Conservation (phyloP, 1,140 invertebrate genomes). For the Microplitis demolitor region DNA sequence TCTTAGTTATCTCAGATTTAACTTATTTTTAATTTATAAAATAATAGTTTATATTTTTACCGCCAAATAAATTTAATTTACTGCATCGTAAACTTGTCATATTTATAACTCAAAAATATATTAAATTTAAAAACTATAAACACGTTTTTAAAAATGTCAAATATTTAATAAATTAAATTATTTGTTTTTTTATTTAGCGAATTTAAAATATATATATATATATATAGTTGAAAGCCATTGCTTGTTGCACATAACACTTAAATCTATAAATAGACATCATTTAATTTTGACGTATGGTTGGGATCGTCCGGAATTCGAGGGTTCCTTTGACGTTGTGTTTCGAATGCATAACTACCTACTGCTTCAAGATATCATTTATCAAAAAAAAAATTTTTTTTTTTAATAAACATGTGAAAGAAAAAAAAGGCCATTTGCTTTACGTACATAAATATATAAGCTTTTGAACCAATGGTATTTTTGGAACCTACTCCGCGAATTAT, state of each 20-base stretch:
- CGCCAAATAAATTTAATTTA: neutral
- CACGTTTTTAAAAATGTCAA: neutral
- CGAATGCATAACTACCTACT: neutral
- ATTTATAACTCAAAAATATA: neutral
- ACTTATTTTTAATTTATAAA: too few species aligned
- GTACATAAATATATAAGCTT: too few species aligned
- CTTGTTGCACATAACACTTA: conserved; percentile 33
- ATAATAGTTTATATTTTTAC: neutral
- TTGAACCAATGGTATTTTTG: too few species aligned
- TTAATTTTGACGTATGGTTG: conserved; percentile 53
- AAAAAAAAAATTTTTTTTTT: too few species aligned
- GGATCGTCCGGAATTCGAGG: conserved; percentile 40
- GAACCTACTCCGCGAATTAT: too few species aligned
- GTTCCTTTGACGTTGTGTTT: conserved; percentile 31
- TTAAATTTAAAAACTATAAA: neutral
- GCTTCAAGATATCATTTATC: neutral
- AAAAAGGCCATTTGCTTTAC: too few species aligned
- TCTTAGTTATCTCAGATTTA: too few species aligned
- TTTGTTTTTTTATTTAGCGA: neutral
- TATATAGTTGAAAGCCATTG: conserved; percentile 34
- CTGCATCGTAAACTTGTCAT: too few species aligned
- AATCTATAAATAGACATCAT: conserved; percentile 51
- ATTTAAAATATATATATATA: neutral
- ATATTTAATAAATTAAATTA: neutral
- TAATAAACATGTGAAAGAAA: too few species aligned